Evolutionary conservation across 2,113 vertebrate species (phyloP).

Genomic region (Sebastes fasciatus): DNA sequence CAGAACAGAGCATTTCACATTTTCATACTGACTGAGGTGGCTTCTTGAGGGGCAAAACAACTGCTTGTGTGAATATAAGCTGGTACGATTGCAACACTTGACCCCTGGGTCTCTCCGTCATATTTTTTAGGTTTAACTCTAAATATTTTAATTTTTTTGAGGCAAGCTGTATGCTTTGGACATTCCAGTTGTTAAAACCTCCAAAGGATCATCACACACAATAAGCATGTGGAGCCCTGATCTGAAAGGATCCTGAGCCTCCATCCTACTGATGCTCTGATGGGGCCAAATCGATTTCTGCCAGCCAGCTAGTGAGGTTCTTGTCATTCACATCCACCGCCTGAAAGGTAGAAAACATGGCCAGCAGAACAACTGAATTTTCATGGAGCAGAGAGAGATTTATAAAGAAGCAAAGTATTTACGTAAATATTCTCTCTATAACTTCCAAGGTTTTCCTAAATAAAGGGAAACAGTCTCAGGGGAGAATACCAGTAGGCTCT

Average conservation of each 20-base stretch:
- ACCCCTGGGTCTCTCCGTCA: not conserved
- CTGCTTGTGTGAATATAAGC: not conserved
- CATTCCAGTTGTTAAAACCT: constrained; percentile 3
- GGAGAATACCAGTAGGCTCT: not conserved
- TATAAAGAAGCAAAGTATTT: constrained; percentile 25
- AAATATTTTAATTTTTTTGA: not conserved
- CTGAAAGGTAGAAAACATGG: constrained; percentile 53
- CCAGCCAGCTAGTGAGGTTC: constrained; percentile 66
- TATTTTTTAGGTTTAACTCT: not conserved
- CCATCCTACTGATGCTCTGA: constrained; percentile 66
- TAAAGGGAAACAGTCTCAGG: not conserved
- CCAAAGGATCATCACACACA: constrained; percentile 30
- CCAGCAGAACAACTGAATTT: constrained; percentile 54
- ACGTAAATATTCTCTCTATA: not conserved
- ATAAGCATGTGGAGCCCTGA: constrained; percentile 16
- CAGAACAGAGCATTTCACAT: not conserved
- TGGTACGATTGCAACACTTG: not conserved
- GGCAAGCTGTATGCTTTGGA: constrained; percentile 14
- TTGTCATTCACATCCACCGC: constrained; percentile 61
- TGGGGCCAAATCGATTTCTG: constrained; percentile 75
- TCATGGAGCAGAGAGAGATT: constrained; percentile 10
- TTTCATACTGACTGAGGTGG: not conserved
- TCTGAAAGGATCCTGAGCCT: constrained; percentile 51
- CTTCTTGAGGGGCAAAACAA: constrained; percentile 1
- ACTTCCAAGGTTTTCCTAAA: constrained; percentile 10